A percentile compares a stretch with the other conserved stretches of the same genome.
Conservation (phyloP, 2,797 vertebrate genomes). For the Sandelia bainsii region DNA sequence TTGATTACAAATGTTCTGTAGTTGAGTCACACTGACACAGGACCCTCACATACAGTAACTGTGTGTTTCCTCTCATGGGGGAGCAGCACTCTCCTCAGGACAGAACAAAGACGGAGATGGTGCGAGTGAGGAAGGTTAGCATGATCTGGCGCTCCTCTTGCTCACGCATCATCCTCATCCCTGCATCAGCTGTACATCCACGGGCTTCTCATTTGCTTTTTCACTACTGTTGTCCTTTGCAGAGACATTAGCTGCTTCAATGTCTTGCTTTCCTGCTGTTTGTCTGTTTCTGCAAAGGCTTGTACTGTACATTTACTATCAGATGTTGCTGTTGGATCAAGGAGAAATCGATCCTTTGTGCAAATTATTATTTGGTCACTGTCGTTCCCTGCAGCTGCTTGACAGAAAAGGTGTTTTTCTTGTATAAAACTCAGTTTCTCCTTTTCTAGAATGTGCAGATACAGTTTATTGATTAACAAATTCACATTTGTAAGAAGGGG, state of each 20-base stretch:
- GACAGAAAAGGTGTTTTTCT: neutral
- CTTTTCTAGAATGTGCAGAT: constrained; percentile 5
- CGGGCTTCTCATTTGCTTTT: constrained; percentile 15
- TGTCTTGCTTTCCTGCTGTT: constrained; percentile 31
- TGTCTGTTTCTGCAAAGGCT: constrained; percentile 37
- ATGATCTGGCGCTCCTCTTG: constrained; percentile 8
- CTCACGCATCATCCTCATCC: constrained; percentile 37
- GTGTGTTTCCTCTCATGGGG: constrained; percentile 66
- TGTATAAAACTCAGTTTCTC: neutral
- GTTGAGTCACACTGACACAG: neutral
- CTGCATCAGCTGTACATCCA: constrained; percentile 41
- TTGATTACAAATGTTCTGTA: no score
- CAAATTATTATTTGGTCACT: neutral
- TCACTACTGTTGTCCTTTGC: neutral
- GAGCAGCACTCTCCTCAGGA: constrained; percentile 89
- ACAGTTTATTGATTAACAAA: neutral
- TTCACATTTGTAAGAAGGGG: neutral
- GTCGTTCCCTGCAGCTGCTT: neutral
- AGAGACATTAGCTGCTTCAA: constrained; percentile 72
- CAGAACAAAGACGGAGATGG: constrained; percentile 87
- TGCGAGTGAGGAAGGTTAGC: constrained; percentile 98
- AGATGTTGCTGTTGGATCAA: constrained; percentile 11
- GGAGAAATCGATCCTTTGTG: neutral
- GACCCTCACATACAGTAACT: constrained; percentile 27
- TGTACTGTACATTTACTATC: constrained; percentile 1